phyloP scores from a whole-genome alignment of 2,113 vertebrate species.

The Gobiocypris rarus region DNA sequence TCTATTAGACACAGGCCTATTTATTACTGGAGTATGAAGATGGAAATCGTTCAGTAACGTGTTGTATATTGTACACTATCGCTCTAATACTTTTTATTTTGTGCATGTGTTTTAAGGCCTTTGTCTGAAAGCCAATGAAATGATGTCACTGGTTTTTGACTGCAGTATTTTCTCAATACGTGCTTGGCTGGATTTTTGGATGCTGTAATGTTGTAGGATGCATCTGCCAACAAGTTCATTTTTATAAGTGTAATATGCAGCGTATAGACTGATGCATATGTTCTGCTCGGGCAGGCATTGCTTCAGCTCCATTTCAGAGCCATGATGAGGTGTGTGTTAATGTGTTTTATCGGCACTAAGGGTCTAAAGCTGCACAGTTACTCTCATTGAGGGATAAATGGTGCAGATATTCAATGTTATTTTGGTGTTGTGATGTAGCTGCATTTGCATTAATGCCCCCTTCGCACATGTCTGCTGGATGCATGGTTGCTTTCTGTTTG shows the following conservation, averaged over 20 bases:
- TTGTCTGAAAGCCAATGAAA: constrained; percentile 40
- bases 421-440: background rate
- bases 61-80: background rate
- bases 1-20: background rate
- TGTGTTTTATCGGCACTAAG: background rate
- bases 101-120: background rate
- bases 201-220: background rate
- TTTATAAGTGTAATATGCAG: background rate
- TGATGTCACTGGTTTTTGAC: constrained; percentile 66
- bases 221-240: no score
- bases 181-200: constrained; percentile 14
- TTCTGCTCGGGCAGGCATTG: background rate
- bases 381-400: background rate
- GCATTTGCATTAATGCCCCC: background rate
- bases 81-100: background rate
- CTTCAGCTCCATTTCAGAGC: no score
- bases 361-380: background rate
- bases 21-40: background rate
- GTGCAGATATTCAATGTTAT: background rate
- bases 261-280: background rate
- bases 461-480: background rate
- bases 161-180: constrained; percentile 39
- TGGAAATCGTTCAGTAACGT: background rate
- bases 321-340: no score
- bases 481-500: background rate